These are phyloP conservation scores for Alca torda DNA, from an alignment of 2,797 vertebrate species.

Conservation along the genomic window DNA sequence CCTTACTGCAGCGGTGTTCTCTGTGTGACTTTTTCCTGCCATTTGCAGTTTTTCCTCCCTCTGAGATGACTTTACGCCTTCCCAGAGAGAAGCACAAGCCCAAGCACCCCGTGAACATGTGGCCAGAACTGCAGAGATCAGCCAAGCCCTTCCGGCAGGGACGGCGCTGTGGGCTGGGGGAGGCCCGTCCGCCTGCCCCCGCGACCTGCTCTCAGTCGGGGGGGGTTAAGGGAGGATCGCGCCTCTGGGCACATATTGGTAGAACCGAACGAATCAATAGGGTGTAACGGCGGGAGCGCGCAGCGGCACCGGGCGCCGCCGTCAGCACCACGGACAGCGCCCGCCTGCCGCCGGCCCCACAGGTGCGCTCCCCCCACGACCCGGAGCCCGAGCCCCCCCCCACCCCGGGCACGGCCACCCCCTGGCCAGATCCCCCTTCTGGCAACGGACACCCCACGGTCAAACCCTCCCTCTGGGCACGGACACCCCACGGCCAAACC, in stretches of 20 bases:
- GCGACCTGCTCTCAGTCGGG: neutral
- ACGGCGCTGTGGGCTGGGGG: neutral
- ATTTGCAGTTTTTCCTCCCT: neutral
- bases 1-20: neutral
- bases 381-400: no score
- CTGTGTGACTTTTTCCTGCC: neutral
- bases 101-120: rapidly evolving
- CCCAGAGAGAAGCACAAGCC: neutral
- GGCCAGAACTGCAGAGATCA: neutral
- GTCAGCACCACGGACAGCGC: neutral
- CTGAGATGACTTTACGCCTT: neutral
- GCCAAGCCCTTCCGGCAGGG: neutral
- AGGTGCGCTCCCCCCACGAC: no score
- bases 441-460: no score
- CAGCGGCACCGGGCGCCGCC: neutral
- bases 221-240: no score
- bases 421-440: no score
- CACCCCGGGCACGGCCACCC: no score
- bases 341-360: no score
- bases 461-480: no score
- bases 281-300: neutral
- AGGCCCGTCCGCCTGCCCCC: neutral
- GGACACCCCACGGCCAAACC: no score
- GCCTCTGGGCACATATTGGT: neutral
- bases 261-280: neutral